These are phyloP conservation scores for Phasia obesa DNA, from an alignment of 2,888 invertebrate genomes.

Conservation along the genomic window DNA sequence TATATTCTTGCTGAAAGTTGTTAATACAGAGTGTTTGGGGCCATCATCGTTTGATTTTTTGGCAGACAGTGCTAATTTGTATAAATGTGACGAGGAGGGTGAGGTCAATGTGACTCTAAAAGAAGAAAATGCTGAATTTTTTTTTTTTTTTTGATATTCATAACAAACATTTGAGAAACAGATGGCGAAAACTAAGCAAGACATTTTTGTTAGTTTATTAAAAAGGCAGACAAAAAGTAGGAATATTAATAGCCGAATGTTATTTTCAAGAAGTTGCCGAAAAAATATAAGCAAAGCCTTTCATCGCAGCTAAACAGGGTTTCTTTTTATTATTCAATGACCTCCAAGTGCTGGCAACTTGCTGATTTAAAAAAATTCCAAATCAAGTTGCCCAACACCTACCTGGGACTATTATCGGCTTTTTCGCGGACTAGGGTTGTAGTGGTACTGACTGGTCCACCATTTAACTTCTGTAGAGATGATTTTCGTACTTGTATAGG, in stretches of 20 bases:
- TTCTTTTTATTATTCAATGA: conserved; percentile 56
- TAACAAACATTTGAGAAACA: conserved; percentile 55
- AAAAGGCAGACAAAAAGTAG: conserved; percentile 25
- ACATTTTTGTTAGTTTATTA: conserved; percentile 4
- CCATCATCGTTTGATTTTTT: conserved; percentile 36
- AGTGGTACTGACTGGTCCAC: conserved; percentile 76
- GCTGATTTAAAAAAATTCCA: conserved; percentile 65
- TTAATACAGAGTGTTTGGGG: conserved; percentile 37
- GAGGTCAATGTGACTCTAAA: conserved; percentile 82
- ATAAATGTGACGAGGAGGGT: conserved; percentile 80
- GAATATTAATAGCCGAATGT: not conserved
- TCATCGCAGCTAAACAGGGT: conserved; percentile 2
- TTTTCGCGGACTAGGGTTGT: conserved; percentile 80
- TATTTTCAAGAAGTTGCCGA: not conserved
- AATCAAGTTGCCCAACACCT: conserved; percentile 72
- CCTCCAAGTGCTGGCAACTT: conserved; percentile 69
- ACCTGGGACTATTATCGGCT: conserved; percentile 82
- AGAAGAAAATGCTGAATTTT: conserved; percentile 82
- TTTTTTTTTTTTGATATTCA: conserved; percentile 76
- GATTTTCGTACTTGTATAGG: conserved; percentile 79
- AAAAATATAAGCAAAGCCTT: not conserved
- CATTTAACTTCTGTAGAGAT: conserved; percentile 73
- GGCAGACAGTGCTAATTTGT: conserved; percentile 76
- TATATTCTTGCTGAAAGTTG: conserved; percentile 70
- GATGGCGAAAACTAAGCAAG: conserved; percentile 24